Percentiles rank a stretch among this genome's conserved stretches.
Evolutionary conservation across 2,113 vertebrate species (phyloP).

Genomic region (Mormyrus lacerda): DNA sequence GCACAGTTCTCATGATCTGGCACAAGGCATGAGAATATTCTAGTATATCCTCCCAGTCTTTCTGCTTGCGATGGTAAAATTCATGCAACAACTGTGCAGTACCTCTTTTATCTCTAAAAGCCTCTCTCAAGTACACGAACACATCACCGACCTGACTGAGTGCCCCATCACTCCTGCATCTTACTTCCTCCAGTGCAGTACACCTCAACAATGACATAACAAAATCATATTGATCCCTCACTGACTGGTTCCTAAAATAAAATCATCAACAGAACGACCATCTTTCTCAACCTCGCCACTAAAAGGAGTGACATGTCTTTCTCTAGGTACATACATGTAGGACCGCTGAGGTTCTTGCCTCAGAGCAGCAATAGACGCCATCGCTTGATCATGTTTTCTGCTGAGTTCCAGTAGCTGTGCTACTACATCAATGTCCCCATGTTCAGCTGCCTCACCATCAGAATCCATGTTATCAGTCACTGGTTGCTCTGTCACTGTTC

Average conservation of each 20-base stretch:
- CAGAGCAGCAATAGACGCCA: not conserved
- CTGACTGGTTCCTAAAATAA: conserved; percentile 13
- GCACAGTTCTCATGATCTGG: not conserved
- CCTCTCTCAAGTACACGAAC: not conserved
- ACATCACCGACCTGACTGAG: not conserved
- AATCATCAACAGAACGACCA: not conserved
- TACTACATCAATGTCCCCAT: not conserved
- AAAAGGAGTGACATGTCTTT: conserved; percentile 19
- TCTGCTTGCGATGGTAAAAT: not conserved
- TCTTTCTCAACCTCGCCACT: not conserved
- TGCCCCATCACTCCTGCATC: conserved; percentile 7
- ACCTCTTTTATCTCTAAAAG: not conserved
- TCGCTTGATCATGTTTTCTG: not conserved
- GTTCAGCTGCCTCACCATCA: no score
- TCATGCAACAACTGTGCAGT: not conserved
- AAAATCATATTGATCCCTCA: conserved; percentile 21
- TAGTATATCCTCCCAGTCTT: not conserved
- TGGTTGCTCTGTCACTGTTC: no score
- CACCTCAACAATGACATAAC: not conserved
- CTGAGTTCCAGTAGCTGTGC: not conserved
- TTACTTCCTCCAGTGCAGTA: conserved; percentile 22
- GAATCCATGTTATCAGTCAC: no score
- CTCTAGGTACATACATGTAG: conserved; percentile 23
- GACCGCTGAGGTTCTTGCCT: not conserved
- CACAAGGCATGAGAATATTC: not conserved